Base-by-base conservation (phyloP, 2,797 vertebrate genomes). In the Thripadectes ignobilis region DNA sequence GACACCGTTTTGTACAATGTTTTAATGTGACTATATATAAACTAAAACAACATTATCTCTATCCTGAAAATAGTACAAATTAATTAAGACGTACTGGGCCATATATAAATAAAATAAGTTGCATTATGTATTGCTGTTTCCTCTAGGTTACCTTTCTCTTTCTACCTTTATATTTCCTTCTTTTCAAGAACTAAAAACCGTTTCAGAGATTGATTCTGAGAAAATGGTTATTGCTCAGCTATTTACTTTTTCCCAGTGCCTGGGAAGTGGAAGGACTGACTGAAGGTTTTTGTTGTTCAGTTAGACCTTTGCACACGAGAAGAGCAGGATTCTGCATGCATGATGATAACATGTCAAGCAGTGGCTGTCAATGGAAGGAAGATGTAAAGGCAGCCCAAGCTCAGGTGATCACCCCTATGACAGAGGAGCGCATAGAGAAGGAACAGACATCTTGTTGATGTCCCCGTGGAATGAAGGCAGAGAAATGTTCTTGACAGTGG, bases 401-500 rank as follows among this genome's bases (percentile, higher is more conserved):
- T 96, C 85, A 96, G 92, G 91, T 95, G 96, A 95, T 95, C 93
- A 91, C 77, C 93, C 63, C n/a, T 91, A 9, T 95, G 95, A 96
- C 95, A 96, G 77, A 91, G 62, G 49, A 95, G 67, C 0, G 16
- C 72, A 85, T 14, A 59, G 88, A 87, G 66, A 86, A 46, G 52
- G 62, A 94, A 61, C 58, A 94, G 85, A 75, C 63, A 96, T 96
- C 89, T 88, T 95, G 77, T 63, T 96, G 95, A 97, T 84, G 71
- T 97, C 96, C 93, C 95, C 92, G 87, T 88, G 94, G 96, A 96
- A 87, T 92, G 82, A 95, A 95, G 79, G 77, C 80, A 91, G 73
- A 88, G 85, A 95, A 97, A 93, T 91, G 59, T 79, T 95, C 93
- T 94, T 97, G 97, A 97, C 97, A 98, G 92, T 96, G 92, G 75